Base-by-base conservation (phyloP, 1,140 invertebrate species). In the Sycophaga agraensis region DNA sequence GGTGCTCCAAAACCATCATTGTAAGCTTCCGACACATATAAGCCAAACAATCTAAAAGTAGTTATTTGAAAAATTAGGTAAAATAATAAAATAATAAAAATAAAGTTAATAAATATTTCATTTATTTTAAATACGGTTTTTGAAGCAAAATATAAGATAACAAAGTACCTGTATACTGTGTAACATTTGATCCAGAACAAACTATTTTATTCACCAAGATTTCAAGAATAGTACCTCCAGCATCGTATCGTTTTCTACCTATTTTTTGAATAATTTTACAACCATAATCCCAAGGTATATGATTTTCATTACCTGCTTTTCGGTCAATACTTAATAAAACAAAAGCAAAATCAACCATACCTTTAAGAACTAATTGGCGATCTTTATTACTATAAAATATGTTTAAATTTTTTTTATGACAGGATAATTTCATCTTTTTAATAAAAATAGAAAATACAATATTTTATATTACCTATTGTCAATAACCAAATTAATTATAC, bases 271-370 rank as follows among this genome's bases (percentile, higher is more conserved):
- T 53, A 59, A 85, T 82, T 43, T 82, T 76, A 14, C 70, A 69
- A 5, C 84, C 84, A 40, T 83, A 74, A 34, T 72, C 68, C 72
- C 78, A 81, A 5, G 81, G 72, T 6, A 57, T 28, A 21, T 63
- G 57, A 0, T 69, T 63, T 0, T 74, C 73, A 12, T 68, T 70
- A 12, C 70, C 64, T 4, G 46, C 48, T 59, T 77, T 73, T 65
- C 70, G 70, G 4, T 78, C 77, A 7, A 68, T 70, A 43, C 68
- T 70, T 65, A 87, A 71, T 8, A 86, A 70, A 2, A 75, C 62
- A 71, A 85, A 84, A 16, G 80, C 80, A 45, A 87, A 75, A 46
- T 82, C 77, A 3, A 85, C 73, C 8, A 87, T 71, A 5, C 84
- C 82, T 72, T 82, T 75, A 3, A 84, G 26, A 17, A 85, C 78